phyloP scores from a whole-genome alignment of 2,113 vertebrate genomes.

The Rynchops niger region DNA sequence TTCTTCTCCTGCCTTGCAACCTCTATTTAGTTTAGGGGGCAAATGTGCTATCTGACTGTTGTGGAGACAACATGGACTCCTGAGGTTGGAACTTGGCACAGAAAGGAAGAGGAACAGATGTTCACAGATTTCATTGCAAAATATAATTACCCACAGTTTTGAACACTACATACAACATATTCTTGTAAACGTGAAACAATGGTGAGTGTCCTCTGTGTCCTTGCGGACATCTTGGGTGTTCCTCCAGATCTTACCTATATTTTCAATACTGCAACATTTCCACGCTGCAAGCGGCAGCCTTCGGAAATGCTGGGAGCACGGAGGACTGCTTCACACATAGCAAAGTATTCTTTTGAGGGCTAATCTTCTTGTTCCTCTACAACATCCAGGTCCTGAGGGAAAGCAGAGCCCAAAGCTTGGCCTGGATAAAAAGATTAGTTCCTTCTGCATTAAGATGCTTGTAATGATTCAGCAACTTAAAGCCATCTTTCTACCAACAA shows the following conservation, averaged over 20 bases:
- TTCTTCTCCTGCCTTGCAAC: not conserved
- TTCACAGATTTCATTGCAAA: conserved; percentile 19
- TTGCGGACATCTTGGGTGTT: not conserved
- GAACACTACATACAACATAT: not conserved
- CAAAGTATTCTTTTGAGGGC: conserved; percentile 16
- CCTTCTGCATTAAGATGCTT: conserved; percentile 39
- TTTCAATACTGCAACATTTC: not conserved
- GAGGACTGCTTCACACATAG: not conserved
- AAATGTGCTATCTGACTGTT: not conserved
- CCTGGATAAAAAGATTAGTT: conserved; percentile 51
- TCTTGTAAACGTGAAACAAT: not conserved
- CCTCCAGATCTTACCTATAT: not conserved
- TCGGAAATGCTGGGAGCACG: not conserved
- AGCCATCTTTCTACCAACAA: conserved; percentile 18
- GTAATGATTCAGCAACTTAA: conserved; percentile 59
- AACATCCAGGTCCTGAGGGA: conserved; percentile 27
- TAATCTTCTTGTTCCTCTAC: conserved; percentile 43
- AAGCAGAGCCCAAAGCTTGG: conserved; percentile 34
- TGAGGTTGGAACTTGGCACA: conserved; percentile 19
- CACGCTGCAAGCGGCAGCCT: not conserved
- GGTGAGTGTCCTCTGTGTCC: not conserved
- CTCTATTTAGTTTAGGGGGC: conserved; percentile 19
- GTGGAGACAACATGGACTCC: conserved; percentile 9
- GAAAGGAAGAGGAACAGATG: conserved; percentile 30
- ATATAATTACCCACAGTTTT: not conserved